These are phyloP conservation scores for Papilio xuthus DNA, from an alignment of 1,140 invertebrate species.

Conservation along the genomic window DNA sequence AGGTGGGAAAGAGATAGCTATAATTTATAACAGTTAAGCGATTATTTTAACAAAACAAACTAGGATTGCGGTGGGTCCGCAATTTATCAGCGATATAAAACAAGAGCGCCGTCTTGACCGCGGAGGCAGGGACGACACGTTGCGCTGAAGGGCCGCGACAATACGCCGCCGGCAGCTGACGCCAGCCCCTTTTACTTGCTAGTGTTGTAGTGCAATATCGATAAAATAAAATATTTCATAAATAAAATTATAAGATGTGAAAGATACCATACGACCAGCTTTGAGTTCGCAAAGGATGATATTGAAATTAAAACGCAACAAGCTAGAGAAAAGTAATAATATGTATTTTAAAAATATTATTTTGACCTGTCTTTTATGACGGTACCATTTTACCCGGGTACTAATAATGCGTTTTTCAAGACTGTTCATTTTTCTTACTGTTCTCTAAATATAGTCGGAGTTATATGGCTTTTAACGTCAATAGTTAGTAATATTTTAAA, in stretches of 20 bases:
- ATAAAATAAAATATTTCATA: constrained; percentile 38
- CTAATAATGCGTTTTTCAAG: no score
- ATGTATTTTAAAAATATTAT: no score
- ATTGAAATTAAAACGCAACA: no score
- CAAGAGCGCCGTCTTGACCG: constrained; percentile 52
- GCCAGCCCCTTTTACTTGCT: constrained; percentile 56
- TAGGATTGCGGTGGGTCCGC: not conserved
- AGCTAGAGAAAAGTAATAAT: no score
- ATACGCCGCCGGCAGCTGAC: constrained; percentile 69
- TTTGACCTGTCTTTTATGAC: no score
- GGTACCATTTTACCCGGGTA: no score
- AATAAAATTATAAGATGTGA: not conserved
- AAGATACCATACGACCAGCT: not conserved
- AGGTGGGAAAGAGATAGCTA: not conserved
- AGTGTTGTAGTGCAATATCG: constrained; percentile 44
- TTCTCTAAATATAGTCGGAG: no score
- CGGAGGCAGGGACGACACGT: constrained; percentile 45
- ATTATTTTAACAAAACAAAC: constrained; percentile 36
- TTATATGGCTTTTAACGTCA: no score
- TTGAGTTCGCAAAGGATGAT: not conserved
- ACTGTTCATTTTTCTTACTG: no score
- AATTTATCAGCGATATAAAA: constrained; percentile 39
- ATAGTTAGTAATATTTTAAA: no score
- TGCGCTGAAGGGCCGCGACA: constrained; percentile 55
- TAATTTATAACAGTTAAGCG: constrained; percentile 18